A percentile compares a stretch with the other conserved stretches of the same genome.
These are phyloP conservation scores for Ctenodactylus gundi DNA, from an alignment of 2,113 vertebrate species.

Conservation along the genomic window DNA sequence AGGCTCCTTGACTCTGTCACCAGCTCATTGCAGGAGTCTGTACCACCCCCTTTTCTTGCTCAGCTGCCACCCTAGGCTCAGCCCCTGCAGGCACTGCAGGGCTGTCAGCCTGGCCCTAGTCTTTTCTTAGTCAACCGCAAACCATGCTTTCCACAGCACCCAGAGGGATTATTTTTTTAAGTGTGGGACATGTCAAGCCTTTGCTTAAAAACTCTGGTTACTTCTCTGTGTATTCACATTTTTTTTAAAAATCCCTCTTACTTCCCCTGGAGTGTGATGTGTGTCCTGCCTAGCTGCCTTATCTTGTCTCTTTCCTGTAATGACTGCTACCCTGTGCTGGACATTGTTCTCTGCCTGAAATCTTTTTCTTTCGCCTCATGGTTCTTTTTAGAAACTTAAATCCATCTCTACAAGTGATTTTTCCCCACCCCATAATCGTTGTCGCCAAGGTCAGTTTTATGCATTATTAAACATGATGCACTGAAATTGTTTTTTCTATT, in stretches of 20 bases:
- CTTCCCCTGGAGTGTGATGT: not conserved
- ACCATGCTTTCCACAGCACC: not conserved
- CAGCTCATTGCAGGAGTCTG: not conserved
- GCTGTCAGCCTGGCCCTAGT: not conserved
- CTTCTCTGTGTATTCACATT: not conserved
- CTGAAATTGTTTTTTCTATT: not conserved
- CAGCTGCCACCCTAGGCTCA: not conserved
- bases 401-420: not conserved
- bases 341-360: not conserved
- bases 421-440: not conserved
- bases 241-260: not conserved
- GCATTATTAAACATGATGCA: not conserved
- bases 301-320: not conserved
- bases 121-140: not conserved
- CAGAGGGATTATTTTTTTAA: not conserved
- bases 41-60: not conserved
- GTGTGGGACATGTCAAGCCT: not conserved
- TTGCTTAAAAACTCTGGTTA: not conserved
- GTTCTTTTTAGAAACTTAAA: conserved; percentile 1
- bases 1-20: not conserved
- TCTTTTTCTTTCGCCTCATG: not conserved
- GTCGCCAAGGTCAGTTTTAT: not conserved
- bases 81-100: not conserved
- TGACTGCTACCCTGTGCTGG: not conserved
- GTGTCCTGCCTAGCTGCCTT: not conserved